Base-by-base conservation (phyloP, 2,113 vertebrate genomes). In the Syngnathoides biaculeatus region DNA sequence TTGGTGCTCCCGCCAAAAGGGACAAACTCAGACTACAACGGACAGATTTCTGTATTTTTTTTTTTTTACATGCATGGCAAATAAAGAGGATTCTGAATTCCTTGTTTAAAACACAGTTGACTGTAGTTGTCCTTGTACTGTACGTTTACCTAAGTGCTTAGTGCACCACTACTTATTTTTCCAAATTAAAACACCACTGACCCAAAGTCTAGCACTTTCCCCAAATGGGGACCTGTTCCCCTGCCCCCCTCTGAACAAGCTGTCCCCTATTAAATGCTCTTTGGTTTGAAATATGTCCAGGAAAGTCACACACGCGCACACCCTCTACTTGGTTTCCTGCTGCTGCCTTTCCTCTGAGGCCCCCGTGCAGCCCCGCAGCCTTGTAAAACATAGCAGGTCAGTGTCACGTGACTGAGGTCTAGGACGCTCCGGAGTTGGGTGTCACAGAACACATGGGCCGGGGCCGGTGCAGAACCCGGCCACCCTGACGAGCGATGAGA, bases 311-410 rank as follows among this genome's bases (percentile, higher is more conserved):
- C 56, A 71, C 62, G 71, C 56, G 53, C 65, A 22, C 68, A 27
- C 22, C 57, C 65, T 69, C 43, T 47, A 65, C 83, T 85, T 78
- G 79, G 76, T 84, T 90, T 87, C 86, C 88, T 89, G 86, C 80
- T 27, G 72, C 78, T 87, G 75, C 68, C 79, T 84, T 82, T 78
- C 88, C 86, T 77, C 69, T 27, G 86, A 85, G 83, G 73, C 77
- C 81, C 82, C 83, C 35, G 63, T 43, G 24, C 69, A 79, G 73
- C 79, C 65, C 76, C 61, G 82, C 82, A 79, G 81, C 79, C 87
- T 90, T 89, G 88, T 90, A 89, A 90, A 88, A 89, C 88, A 88
- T 85, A 73, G 79, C 80, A 76, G 87, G 87, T 90, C 89, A 85
- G 75, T 30, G 58, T 88, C 86, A 89, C 83, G 84, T 86, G 86